A percentile compares a stretch with the other conserved stretches of the same genome.
These are phyloP conservation scores for Chaetodon auriga DNA, from an alignment of 2,113 vertebrate species.

Conservation along the genomic window DNA sequence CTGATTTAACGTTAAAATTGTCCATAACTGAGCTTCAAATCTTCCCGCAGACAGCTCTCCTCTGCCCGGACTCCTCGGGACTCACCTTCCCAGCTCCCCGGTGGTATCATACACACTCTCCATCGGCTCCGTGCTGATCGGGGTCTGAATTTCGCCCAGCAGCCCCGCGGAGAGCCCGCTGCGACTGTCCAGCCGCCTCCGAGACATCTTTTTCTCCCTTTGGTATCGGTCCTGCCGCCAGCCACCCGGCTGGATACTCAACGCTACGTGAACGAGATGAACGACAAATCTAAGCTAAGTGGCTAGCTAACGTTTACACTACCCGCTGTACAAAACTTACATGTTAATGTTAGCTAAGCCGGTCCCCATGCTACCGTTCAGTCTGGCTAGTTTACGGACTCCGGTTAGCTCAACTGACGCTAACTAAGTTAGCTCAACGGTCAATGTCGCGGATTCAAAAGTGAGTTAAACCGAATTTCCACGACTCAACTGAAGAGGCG, in stretches of 20 bases:
- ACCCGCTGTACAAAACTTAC: neutral
- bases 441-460: constrained; percentile 50
- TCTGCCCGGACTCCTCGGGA: neutral
- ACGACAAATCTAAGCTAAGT: neutral
- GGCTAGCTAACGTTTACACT: neutral
- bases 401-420: constrained; percentile 54
- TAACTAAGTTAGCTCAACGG: constrained; percentile 61
- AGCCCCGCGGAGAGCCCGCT: constrained; percentile 84
- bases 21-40: neutral
- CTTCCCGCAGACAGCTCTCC: neutral
- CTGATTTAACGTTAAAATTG: neutral
- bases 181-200: constrained; percentile 90
- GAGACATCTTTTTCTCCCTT: constrained; percentile 75
- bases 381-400: neutral
- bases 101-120: constrained; percentile 88
- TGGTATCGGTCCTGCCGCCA: constrained; percentile 2
- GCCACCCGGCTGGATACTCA: neutral
- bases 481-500: neutral
- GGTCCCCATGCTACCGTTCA: neutral
- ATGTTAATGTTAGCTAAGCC: constrained; percentile 26
- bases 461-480: constrained; percentile 31
- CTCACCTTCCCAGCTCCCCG: constrained; percentile 93
- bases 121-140: constrained; percentile 87
- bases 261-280: neutral
- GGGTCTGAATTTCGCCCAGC: constrained; percentile 87